Percentiles rank a stretch among this genome's conserved stretches.
phyloP scores from a whole-genome alignment of 2,113 vertebrate genomes.

The Herpetotheres cachinnans region DNA sequence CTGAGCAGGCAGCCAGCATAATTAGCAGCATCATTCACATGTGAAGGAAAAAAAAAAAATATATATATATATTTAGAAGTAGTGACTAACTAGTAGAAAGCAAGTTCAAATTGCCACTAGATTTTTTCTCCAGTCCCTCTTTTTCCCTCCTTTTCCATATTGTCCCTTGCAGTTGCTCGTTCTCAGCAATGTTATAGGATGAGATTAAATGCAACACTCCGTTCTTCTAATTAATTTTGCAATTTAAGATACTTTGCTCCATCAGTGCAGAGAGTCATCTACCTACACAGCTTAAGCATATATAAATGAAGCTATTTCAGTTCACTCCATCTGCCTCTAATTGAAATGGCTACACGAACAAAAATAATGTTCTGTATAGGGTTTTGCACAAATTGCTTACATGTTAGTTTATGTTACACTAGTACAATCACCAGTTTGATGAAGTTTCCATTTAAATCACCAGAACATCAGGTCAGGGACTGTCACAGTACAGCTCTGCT shows the following conservation, averaged over 20 bases:
- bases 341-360: background rate
- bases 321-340: background rate
- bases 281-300: background rate
- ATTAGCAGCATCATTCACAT: background rate
- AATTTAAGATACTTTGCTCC: conserved; percentile 1
- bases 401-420: background rate
- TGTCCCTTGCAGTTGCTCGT: background rate
- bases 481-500: background rate
- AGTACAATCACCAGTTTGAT: background rate
- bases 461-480: background rate
- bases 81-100: background rate
- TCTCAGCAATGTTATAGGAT: background rate
- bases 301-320: background rate
- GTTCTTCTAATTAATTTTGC: conserved; percentile 6
- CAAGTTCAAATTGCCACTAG: background rate
- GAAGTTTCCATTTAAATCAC: background rate
- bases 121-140: background rate
- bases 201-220: background rate
- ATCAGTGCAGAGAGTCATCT: background rate
- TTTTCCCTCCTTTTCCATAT: background rate
- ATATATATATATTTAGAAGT: background rate
- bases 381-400: background rate
- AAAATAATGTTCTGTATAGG: background rate
- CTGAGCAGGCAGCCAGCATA: background rate
- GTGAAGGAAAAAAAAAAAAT: background rate